These are phyloP conservation scores for Drosophila navojoa DNA, from an alignment of 1,140 invertebrate genomes.

Conservation along the genomic window DNA sequence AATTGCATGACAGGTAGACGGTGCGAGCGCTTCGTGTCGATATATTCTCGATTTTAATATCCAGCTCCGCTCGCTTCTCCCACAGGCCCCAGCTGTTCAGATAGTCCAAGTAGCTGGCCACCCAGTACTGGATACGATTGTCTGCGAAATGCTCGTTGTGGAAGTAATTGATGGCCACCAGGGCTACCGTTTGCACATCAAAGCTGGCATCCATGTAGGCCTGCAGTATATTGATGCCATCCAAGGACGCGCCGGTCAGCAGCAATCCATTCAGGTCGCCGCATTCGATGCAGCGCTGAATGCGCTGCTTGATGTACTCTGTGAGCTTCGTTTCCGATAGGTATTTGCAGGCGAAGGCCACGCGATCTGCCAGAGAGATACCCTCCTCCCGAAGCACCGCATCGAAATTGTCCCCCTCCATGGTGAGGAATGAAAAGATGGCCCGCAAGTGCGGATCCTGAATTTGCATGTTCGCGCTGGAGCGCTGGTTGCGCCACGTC, in stretches of 20 bases:
- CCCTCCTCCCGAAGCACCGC: constrained; percentile 91
- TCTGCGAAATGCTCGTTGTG: constrained; percentile 87
- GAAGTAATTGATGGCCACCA: constrained; percentile 91
- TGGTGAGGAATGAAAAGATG: constrained; percentile 95
- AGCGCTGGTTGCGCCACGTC: constrained; percentile 93
- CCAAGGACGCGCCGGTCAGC: constrained; percentile 90
- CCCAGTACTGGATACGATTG: constrained; percentile 89
- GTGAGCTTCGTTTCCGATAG: constrained; percentile 91
- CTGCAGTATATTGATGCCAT: constrained; percentile 93
- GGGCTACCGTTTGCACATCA: constrained; percentile 95
- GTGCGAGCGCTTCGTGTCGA: constrained; percentile 87
- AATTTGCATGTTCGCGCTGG: constrained; percentile 88
- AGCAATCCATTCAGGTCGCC: constrained; percentile 94
- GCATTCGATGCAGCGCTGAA: constrained; percentile 88
- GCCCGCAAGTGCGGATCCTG: constrained; percentile 95
- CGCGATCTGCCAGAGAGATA: constrained; percentile 93
- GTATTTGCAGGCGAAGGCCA: constrained; percentile 97
- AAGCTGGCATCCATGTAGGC: constrained; percentile 94
- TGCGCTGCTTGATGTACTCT: constrained; percentile 91
- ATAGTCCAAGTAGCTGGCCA: constrained; percentile 88
- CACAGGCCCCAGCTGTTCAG: constrained; percentile 91
- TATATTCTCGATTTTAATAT: constrained; percentile 84
- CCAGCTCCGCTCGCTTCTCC: constrained; percentile 90
- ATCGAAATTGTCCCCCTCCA: constrained; percentile 91
- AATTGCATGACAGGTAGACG: constrained; percentile 96